Conservation (phyloP, 2,888 invertebrate genomes). For the Strigamia maritima region DNA sequence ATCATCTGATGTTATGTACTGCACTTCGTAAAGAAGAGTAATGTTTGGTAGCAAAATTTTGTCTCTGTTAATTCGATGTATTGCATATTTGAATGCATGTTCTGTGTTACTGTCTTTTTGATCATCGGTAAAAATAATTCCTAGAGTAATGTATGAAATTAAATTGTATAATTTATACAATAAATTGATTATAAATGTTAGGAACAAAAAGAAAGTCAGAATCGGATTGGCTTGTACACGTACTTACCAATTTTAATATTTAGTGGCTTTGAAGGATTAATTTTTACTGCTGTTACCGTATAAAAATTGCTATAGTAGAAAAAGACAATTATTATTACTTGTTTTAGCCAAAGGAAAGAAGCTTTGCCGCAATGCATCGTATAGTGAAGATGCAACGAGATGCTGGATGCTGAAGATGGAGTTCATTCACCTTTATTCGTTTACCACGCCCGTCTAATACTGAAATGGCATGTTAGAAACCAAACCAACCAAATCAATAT, state of each 20-base stretch:
- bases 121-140: conserved; percentile 88
- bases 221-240: background rate
- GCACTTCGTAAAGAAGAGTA: conserved; percentile 87
- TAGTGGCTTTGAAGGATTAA: background rate
- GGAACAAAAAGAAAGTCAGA: conserved; percentile 37
- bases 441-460: background rate
- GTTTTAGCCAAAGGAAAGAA: conserved; percentile 8
- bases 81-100: conserved; percentile 90
- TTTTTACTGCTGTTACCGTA: conserved; percentile 9
- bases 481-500: background rate
- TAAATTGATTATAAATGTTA: no score
- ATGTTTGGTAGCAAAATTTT: conserved; percentile 76
- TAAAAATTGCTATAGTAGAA: conserved; percentile 7
- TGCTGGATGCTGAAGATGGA: conserved; percentile 22
- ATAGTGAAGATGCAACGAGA: conserved; percentile 1
- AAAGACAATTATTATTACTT: background rate
- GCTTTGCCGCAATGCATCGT: conserved; percentile 31
- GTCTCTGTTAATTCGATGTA: conserved; percentile 88
- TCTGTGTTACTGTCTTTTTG: conserved; percentile 81
- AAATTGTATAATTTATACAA: background rate
- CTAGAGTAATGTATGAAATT: conserved; percentile 58
- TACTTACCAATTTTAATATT: conserved; percentile 27
- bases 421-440: conserved; percentile 16
- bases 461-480: background rate
- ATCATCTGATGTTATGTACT: conserved; percentile 83